Percentiles rank a stretch among this genome's conserved stretches.
Evolutionary conservation across 2,888 invertebrate species (phyloP).

Genomic region (Matsumyia berberina): DNA sequence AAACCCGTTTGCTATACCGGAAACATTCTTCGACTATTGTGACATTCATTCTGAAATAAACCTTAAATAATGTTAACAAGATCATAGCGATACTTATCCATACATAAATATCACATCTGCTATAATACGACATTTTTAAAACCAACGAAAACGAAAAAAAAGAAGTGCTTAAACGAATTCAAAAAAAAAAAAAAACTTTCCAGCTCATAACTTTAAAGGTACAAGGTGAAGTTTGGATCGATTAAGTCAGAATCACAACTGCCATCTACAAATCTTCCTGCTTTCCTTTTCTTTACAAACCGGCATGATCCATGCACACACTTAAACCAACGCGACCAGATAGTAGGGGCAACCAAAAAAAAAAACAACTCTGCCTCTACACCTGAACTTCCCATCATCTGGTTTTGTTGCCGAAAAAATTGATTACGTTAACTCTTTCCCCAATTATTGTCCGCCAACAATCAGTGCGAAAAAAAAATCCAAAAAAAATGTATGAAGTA

Average conservation of each 20-base stretch:
- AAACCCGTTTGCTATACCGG: too few relatives aligned
- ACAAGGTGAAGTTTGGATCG: conserved; percentile 56
- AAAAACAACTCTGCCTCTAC: background rate
- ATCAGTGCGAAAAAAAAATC: conserved; percentile 37
- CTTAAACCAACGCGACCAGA: background rate
- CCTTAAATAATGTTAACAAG: conserved; percentile 2
- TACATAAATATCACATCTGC: background rate
- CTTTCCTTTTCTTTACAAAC: background rate
- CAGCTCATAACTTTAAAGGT: background rate
- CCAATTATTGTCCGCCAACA: conserved; percentile 22
- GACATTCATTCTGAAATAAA: background rate
- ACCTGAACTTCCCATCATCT: conserved; percentile 50
- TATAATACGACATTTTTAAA: conserved; percentile 9
- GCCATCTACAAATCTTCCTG: conserved; percentile 21
- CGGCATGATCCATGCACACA: conserved; percentile 6
- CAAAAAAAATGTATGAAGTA: conserved; percentile 12
- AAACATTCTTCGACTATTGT: background rate
- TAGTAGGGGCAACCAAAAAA: background rate
- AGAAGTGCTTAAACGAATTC: background rate
- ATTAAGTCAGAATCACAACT: conserved; percentile 51
- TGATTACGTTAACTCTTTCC: conserved; percentile 47
- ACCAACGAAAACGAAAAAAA: background rate
- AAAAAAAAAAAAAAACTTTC: background rate
- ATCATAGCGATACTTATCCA: background rate
- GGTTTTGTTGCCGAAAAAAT: conserved; percentile 36